These are phyloP conservation scores for Nebria ingens DNA, from an alignment of 1,140 invertebrate genomes.

Conservation along the genomic window DNA sequence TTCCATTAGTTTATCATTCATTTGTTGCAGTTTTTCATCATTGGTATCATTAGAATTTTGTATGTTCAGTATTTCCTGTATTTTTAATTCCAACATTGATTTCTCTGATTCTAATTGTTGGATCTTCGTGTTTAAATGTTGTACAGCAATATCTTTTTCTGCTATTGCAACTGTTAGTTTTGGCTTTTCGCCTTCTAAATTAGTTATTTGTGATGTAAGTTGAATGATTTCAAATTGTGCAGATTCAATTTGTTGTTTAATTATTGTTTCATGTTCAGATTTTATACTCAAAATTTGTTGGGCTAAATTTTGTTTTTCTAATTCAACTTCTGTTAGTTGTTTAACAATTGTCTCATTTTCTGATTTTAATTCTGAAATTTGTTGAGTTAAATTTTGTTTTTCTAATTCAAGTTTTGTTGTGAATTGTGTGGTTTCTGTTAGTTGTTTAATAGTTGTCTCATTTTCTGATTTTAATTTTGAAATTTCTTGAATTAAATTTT, in stretches of 20 bases:
- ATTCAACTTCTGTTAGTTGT: conserved; percentile 27
- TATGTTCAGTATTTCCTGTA: conserved; percentile 9
- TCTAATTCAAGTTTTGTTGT: too few species aligned
- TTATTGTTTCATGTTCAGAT: conserved; percentile 20
- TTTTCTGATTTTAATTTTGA: conserved; percentile 18
- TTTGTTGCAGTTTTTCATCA: conserved; percentile 22
- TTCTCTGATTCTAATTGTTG: conserved; percentile 24
- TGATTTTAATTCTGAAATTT: conserved; percentile 9
- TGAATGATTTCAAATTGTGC: conserved; percentile 33
- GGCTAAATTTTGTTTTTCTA: background rate
- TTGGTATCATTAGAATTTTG: background rate
- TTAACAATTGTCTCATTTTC: conserved; percentile 20
- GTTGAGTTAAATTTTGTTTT: background rate
- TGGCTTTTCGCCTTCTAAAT: conserved; percentile 30
- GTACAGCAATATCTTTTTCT: conserved; percentile 8
- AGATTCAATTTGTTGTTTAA: conserved; percentile 25
- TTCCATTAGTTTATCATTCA: conserved; percentile 20
- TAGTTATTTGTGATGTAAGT: conserved; percentile 35
- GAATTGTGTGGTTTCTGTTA: conserved; percentile 29
- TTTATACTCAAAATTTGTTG: background rate
- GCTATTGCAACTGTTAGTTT: conserved; percentile 17
- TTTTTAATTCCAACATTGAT: conserved; percentile 6
- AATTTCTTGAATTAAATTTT: background rate
- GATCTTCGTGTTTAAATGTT: conserved; percentile 14
- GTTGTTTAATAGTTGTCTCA: conserved; percentile 17